phyloP scores from a whole-genome alignment of 2,113 vertebrate genomes.

The Anser brachyrhynchus region DNA sequence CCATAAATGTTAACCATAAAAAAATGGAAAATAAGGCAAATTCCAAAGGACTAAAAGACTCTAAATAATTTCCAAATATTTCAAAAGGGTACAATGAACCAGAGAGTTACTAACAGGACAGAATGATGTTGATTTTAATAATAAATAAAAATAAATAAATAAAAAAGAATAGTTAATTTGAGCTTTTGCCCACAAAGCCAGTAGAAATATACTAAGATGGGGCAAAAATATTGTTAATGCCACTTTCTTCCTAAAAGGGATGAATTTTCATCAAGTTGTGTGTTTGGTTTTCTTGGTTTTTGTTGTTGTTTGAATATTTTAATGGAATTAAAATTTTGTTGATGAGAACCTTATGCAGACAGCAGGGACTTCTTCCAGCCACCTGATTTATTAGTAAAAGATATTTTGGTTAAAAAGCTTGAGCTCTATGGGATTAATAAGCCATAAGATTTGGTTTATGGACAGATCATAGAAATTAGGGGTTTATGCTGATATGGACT shows the following conservation, averaged over 20 bases:
- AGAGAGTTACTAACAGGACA: not conserved
- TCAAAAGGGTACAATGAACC: not conserved
- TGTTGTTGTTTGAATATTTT: not conserved
- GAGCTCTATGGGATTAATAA: not conserved
- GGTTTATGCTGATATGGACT: not conserved
- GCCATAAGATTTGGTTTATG: not conserved
- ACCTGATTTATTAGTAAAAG: not conserved
- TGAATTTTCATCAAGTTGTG: not conserved
- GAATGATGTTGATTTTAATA: not conserved
- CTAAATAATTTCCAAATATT: not conserved
- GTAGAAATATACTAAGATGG: not conserved
- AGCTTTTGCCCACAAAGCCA: not conserved
- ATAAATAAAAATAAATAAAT: not conserved
- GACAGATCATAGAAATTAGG: not conserved
- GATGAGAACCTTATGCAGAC: not conserved
- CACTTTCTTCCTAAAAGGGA: not conserved
- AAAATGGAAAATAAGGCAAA: not conserved
- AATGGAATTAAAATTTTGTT: not conserved
- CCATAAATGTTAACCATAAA: not conserved
- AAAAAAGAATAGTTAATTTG: not conserved
- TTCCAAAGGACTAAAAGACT: not conserved
- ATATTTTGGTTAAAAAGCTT: not conserved
- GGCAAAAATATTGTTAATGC: not conserved
- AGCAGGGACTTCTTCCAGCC: not conserved
- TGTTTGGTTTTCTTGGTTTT: not conserved